Evolutionary conservation across 2,113 vertebrate species (phyloP).

Genomic region (Cochlearius cochlearius): DNA sequence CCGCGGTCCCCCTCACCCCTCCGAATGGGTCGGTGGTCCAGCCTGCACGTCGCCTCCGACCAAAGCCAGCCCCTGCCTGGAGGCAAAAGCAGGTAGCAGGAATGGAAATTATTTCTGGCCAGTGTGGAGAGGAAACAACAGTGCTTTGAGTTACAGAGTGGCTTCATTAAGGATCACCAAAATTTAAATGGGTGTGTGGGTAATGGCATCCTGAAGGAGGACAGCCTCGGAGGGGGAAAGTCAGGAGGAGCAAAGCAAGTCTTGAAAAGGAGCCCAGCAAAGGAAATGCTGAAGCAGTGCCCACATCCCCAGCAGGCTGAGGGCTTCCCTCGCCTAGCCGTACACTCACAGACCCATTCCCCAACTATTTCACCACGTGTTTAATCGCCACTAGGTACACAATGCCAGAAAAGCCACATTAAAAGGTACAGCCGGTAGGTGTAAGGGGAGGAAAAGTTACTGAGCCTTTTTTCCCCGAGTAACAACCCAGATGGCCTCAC

Average conservation of each 20-base stretch:
- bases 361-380: not conserved
- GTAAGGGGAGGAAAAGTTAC: not conserved
- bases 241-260: not conserved
- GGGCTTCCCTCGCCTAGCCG: not conserved
- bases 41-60: rapidly evolving
- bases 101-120: not conserved
- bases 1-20: rapidly evolving
- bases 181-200: not conserved
- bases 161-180: not conserved
- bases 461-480: not conserved
- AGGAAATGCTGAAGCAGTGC: not conserved
- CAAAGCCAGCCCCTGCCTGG: not conserved
- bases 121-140: not conserved
- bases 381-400: not conserved
- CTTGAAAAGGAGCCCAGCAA: not conserved
- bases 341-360: not conserved
- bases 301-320: not conserved
- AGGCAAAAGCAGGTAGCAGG: not conserved
- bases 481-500: rapidly evolving
- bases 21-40: not conserved
- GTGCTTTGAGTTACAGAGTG: not conserved
- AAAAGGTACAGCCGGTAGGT: not conserved
- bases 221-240: not conserved
- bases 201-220: not conserved
- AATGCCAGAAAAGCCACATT: not conserved